A percentile compares a stretch with the other conserved stretches of the same genome.
These are phyloP conservation scores for Temnothorax longispinosus DNA, from an alignment of 1,140 invertebrate species.

Conservation along the genomic window DNA sequence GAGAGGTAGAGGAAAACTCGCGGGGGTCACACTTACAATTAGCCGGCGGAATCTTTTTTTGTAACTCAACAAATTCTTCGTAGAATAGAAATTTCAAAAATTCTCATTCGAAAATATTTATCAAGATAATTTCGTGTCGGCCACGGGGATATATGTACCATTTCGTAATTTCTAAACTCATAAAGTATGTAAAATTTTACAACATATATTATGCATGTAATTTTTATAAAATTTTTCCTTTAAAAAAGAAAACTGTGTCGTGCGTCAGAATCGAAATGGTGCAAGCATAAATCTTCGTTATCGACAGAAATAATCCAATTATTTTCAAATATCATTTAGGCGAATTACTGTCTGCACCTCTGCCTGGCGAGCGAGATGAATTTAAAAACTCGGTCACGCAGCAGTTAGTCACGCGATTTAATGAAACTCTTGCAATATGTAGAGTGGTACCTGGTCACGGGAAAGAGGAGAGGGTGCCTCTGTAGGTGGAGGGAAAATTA, in stretches of 20 bases:
- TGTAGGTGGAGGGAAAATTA: slow-evolving; percentile 59
- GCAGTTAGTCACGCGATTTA: slow-evolving; percentile 77
- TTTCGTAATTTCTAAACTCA: neutral
- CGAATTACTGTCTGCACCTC: slow-evolving; percentile 22
- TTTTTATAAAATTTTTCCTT: neutral
- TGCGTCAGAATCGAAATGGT: neutral
- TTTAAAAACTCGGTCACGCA: slow-evolving; percentile 74
- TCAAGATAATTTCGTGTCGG: neutral
- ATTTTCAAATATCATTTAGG: slow-evolving; percentile 45
- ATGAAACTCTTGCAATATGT: slow-evolving; percentile 75
- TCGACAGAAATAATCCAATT: slow-evolving; percentile 11
- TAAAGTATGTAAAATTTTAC: neutral
- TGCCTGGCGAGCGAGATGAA: slow-evolving; percentile 45
- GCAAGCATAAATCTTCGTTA: slow-evolving; percentile 3
- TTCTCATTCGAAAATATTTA: neutral
- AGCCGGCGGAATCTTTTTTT: slow-evolving; percentile 23
- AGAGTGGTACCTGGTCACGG: slow-evolving; percentile 60
- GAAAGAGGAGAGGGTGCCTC: slow-evolving; percentile 32
- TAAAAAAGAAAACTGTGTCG: neutral
- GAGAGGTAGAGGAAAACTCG: slow-evolving; percentile 27
- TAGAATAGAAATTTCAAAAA: neutral
- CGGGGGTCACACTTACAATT: slow-evolving; percentile 51
- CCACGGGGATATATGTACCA: neutral
- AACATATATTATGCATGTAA: too few species aligned
- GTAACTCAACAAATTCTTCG: neutral